These are phyloP conservation scores for Incurvaria masculella DNA, from an alignment of 2,888 invertebrate species.

Conservation along the genomic window DNA sequence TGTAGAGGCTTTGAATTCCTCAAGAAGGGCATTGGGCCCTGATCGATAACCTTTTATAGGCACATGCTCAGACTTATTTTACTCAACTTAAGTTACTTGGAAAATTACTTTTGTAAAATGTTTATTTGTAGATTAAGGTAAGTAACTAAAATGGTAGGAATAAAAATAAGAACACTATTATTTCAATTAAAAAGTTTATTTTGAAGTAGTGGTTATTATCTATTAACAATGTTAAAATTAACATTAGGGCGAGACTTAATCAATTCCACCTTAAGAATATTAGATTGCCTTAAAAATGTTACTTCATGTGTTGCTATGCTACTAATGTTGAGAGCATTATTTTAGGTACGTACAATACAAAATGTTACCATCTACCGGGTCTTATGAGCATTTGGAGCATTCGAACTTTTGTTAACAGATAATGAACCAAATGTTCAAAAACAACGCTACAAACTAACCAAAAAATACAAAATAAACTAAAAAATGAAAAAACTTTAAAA, in stretches of 20 bases:
- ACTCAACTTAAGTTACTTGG: too few species aligned
- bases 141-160: too few species aligned
- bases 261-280: constrained; percentile 36
- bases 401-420: constrained; percentile 50
- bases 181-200: constrained; percentile 42
- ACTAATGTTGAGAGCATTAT: too few species aligned
- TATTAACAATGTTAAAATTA: constrained; percentile 50
- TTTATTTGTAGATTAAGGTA: too few species aligned
- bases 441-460: constrained; percentile 29
- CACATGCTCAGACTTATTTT: too few species aligned
- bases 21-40: too few species aligned
- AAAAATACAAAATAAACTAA: constrained; percentile 48
- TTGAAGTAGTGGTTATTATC: constrained; percentile 55
- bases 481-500: constrained; percentile 28
- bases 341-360: constrained; percentile 26
- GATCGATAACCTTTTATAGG: too few species aligned
- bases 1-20: too few species aligned
- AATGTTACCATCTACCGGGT: constrained; percentile 17
- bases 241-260: constrained; percentile 48
- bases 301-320: constrained; percentile 33
- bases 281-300: constrained; percentile 43
- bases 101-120: too few species aligned
- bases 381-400: too few species aligned
- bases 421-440: constrained; percentile 49
- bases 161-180: constrained; percentile 8